phyloP scores from a whole-genome alignment of 2,797 vertebrate species.

The Dipus sagitta region DNA sequence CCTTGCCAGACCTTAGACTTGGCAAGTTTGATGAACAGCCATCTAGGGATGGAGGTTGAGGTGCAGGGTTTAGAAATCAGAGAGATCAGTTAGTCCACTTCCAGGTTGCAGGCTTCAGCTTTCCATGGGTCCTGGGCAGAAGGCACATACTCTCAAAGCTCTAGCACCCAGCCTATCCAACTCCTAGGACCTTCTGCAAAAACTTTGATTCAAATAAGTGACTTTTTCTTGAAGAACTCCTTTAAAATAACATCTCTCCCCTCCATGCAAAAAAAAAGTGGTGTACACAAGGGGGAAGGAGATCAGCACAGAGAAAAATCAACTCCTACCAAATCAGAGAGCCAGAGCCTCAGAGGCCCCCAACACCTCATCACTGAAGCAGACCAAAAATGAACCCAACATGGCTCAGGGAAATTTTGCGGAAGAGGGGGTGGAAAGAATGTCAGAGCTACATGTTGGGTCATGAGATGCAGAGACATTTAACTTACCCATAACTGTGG shows the following conservation, averaged over 20 bases:
- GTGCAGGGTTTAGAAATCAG: background rate
- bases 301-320: no score
- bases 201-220: no score
- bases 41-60: background rate
- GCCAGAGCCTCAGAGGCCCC: no score
- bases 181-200: background rate
- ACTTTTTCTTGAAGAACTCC: background rate
- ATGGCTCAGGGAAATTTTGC: no score
- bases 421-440: no score
- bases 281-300: no score
- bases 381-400: no score
- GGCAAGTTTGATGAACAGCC: background rate
- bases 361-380: no score
- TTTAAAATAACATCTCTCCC: background rate
- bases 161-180: background rate
- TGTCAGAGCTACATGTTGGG: no score
- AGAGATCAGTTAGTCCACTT: background rate
- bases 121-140: background rate
- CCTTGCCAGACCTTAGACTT: background rate
- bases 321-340: no score
- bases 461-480: no score
- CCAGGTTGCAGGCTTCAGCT: background rate
- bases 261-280: background rate
- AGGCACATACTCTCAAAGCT: background rate
- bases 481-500: no score